These are phyloP conservation scores for Helostoma temminkii DNA, from an alignment of 2,797 vertebrate species.

Conservation along the genomic window DNA sequence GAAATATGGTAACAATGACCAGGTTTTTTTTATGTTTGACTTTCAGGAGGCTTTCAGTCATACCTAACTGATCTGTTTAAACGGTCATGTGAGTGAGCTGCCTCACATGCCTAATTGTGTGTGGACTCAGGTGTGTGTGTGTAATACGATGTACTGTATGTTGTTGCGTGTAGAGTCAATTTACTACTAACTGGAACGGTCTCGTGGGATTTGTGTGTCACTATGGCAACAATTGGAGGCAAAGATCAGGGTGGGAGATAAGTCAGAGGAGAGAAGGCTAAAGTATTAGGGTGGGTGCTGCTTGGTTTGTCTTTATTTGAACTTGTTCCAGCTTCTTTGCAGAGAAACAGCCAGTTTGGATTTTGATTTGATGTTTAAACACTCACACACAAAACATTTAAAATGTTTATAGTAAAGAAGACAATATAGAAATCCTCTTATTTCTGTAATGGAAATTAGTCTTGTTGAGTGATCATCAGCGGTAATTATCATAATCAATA, in stretches of 20 bases:
- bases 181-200: conserved; percentile 51
- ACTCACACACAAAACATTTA: too few species aligned
- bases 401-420: too few species aligned
- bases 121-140: conserved; percentile 3
- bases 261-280: background rate
- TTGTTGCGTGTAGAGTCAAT: conserved; percentile 48
- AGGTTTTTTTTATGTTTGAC: too few species aligned
- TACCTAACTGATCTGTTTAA: background rate
- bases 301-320: background rate
- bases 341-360: too few species aligned
- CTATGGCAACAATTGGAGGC: conserved; percentile 70
- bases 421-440: too few species aligned
- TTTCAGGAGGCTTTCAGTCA: too few species aligned
- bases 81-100: background rate
- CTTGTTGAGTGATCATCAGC: too few species aligned
- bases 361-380: too few species aligned
- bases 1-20: too few species aligned
- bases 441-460: too few species aligned
- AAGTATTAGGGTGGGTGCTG: background rate
- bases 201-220: conserved; percentile 52
- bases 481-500: too few species aligned
- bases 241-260: conserved; percentile 45
- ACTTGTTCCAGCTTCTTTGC: background rate
- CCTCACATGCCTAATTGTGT: background rate
- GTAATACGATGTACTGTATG: too few species aligned